Evolutionary conservation across 2,888 invertebrate genomes (phyloP), one percentile per base, ranked within the genome.

Genomic region (Chloroclysta siterata): DNA sequence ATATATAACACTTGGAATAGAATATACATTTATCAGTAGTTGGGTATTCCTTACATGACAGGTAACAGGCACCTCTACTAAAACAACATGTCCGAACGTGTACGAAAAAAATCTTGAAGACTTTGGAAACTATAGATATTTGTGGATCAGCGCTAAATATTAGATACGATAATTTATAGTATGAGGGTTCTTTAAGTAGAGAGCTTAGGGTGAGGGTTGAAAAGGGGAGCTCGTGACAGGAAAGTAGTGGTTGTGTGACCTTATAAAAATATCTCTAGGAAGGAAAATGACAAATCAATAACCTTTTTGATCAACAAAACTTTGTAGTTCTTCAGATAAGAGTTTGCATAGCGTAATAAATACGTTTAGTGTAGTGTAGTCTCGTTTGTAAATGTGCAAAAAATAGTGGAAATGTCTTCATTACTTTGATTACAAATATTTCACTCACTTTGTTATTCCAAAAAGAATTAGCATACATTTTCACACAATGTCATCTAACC

Each of bases 201-300:
- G 50, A 54, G 44, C 54, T 60, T 54, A 54, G 60, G 60, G 60
- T 60, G 54, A 60, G 60, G 60, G 60, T 54, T 54, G 60, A 54
- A 22, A 54, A 60, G 50, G 60, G 60, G 50, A 41, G 42, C 48
- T 29, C 29, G 53, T 48, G 60, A 60, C 53, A 58, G 42, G 29
- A 44, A 60, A 60, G 42, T 50, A 42, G 22, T 50, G 54, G 42
- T 54, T 54, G 41, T 48, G 54, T 50, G 48, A 54, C 28, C 33
- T 52, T 53, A 36, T 52, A 60, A 53, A 56, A 60, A 53, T 60
- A 39, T 41, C 53, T n/a, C 57, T 47, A 15, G 15, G 29, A 29
- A 14, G 29, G 29, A 60, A 48, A 4, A 29, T 51, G 44, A 39
- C 48, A 41, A 48, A 60, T 48, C 41, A 41, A 53, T 59, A 46